Base-by-base conservation (phyloP, 2,113 vertebrate genomes). In the Macroglossus sobrinus region DNA sequence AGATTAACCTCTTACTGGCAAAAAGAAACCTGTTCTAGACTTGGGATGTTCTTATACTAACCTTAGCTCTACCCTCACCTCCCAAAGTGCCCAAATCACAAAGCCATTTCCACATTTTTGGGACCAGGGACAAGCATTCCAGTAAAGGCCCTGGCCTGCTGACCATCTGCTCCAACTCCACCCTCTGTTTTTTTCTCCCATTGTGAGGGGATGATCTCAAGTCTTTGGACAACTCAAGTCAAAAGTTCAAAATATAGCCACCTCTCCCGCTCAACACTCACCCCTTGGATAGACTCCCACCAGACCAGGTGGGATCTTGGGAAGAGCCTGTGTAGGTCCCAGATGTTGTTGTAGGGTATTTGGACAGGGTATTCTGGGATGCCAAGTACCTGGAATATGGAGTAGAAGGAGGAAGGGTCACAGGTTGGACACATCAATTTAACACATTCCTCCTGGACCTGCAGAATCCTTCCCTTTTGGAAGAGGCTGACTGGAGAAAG, bases 1-100 rank as follows among this genome's bases (percentile, higher is more conserved):
- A 2, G 10, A 66, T 93, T 96, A 96, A 97, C 94, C 50, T 68
- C 40, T 97, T 93, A 38, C 50, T 71, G 13, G 57, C 53, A 82
- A 79, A 82, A 91, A 94, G 18, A 93, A 95, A 81, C 45, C 88
- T 13, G 3, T 82, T 80, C 10, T 82, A 89, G 50, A 16, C 35
- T 63, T 40, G 13, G 8, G 18, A 64, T n/a, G 47, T 66, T 6
- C 75, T 63, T 5, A 3, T 26, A 45, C 81, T 84, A 66, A 40
- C 2, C 24, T 69, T 40, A 45, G 6, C 5, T 61, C 30, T 33
- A 9, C 11, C 14, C 7, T 4, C 28, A 33, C 13, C 66, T 78
- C 47, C 30, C 4, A 30, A 24, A 53, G 3, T 38, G 33, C 19
- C 45, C 71, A 30, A 26, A 28, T 72, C 43, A 71, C 0, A 1